These are phyloP conservation scores for Agrotis ipsilon DNA, from an alignment of 2,888 invertebrate species.

Conservation along the genomic window DNA sequence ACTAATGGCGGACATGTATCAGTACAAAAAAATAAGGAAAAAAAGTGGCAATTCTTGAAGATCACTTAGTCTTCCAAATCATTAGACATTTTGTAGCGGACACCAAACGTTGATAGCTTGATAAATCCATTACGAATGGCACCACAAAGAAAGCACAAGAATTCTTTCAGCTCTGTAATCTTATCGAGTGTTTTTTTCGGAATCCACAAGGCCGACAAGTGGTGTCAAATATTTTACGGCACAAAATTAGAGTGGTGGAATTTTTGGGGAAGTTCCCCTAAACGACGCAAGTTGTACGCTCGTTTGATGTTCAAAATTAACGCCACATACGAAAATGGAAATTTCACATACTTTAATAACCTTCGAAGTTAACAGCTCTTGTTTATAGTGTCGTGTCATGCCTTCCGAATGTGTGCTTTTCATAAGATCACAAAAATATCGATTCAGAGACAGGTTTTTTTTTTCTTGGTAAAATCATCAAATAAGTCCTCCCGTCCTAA, in stretches of 20 bases:
- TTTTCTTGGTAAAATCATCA: no score
- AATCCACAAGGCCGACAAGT: conserved; percentile 68
- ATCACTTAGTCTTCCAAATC: conserved; percentile 54
- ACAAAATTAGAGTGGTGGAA: conserved; percentile 71
- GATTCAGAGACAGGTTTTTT: no score
- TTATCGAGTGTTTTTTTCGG: conserved; percentile 63
- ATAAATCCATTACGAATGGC: conserved; percentile 65
- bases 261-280: conserved; percentile 76
- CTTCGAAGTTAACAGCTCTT: conserved; percentile 56
- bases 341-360: conserved; percentile 75
- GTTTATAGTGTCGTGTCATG: conserved; percentile 63
- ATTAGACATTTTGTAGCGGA: conserved; percentile 57
- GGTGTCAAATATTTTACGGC: conserved; percentile 75
- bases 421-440: conserved; percentile 21
- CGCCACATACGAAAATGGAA: conserved; percentile 74
- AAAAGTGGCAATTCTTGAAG: conserved; percentile 39
- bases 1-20: conserved; percentile 53
- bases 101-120: conserved; percentile 58
- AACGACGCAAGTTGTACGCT: conserved; percentile 79
- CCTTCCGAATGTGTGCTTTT: conserved; percentile 29
- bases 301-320: conserved; percentile 78
- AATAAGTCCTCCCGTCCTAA: neutral
- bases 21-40: conserved; percentile 40
- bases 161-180: conserved; percentile 60
- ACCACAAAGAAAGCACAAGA: conserved; percentile 55